A percentile compares a stretch with the other conserved stretches of the same genome.
Evolutionary conservation across 2,797 vertebrate species (phyloP).

Genomic region (Hephaestus fuliginosus): DNA sequence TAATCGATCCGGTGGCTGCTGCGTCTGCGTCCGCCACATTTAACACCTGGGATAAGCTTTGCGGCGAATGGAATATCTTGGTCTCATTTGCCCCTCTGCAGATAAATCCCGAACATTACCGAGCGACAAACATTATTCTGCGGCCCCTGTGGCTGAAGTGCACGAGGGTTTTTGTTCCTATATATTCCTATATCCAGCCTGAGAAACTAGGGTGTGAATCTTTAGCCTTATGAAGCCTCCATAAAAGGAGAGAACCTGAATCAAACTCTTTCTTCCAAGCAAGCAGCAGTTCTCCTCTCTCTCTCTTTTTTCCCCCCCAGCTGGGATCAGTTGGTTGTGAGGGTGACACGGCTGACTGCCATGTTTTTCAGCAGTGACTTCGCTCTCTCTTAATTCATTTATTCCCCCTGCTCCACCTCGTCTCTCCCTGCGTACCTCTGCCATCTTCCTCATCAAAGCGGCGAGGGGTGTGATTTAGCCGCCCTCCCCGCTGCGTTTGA

Average conservation of each 20-base stretch:
- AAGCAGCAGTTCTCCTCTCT: neutral
- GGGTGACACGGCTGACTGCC: slow-evolving; percentile 21
- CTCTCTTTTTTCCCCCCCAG: neutral
- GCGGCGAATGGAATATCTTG: slow-evolving; percentile 24
- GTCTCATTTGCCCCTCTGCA: slow-evolving; percentile 18
- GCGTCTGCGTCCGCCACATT: slow-evolving; percentile 21
- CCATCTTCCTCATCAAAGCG: slow-evolving; percentile 63
- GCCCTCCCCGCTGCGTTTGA: slow-evolving; percentile 52
- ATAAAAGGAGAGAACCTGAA: slow-evolving; percentile 12
- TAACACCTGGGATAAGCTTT: slow-evolving; percentile 35
- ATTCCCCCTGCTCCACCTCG: slow-evolving; percentile 40
- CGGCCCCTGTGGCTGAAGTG: neutral
- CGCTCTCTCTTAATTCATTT: slow-evolving; percentile 54
- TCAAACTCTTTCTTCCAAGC: slow-evolving; percentile 16
- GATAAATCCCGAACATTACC: slow-evolving; percentile 21
- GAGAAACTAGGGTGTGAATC: slow-evolving; percentile 4
- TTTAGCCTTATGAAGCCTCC: neutral
- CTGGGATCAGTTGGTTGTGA: slow-evolving; percentile 21
- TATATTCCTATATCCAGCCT: slow-evolving; percentile 1
- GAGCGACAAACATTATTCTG: neutral
- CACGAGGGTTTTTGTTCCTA: slow-evolving; percentile 11
- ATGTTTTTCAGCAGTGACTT: slow-evolving; percentile 35
- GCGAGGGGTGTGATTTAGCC: slow-evolving; percentile 44
- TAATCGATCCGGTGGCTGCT: slow-evolving; percentile 47
- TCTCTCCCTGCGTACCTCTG: slow-evolving; percentile 26